Base-by-base conservation (phyloP, 2,888 invertebrate species). In the Drosophila melanocephala region DNA sequence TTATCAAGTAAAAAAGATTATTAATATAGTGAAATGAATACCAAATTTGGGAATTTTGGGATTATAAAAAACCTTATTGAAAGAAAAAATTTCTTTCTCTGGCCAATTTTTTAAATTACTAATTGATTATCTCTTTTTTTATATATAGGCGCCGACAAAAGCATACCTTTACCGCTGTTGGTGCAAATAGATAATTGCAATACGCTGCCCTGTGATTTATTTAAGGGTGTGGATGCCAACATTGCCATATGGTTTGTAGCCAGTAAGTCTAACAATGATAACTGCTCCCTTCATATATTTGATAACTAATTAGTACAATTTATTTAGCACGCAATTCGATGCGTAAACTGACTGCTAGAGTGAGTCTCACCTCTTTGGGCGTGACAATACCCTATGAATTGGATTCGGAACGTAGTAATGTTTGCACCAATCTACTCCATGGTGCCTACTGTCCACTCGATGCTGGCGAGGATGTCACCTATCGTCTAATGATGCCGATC, bases 371-470 rank as follows among this genome's bases (percentile, higher is more conserved):
- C 51, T 83, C 92, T 0, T 60, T 92, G 64, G 91, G 92, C 14
- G 63, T 80, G 19, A 72, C 79, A 5, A 75, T 92, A 53, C 89
- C 91, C 37, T 81, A 67, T 58, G 87, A 81, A 22, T 56, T 92
- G 77, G 80, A 73, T 0, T 70, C 84, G 0, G 73, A 85, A 30
- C 79, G 88, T 2, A 86, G 77, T 35, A 74, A 93, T 81, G 92
- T 92, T 5, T 94, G 94, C 74, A 50, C 75, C 3, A 90, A 92
- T 77, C 80, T 93, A 0, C 26, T 93, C 57, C 86, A 90, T 55
- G 92, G 86, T 9, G 93, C 92, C 62, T 89, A 91, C 37, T 94
- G 94, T 70, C 94, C 94, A 1, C 67, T 94, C 33, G 88, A 92
- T 59, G 81, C 77, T 9, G 89, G 83, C 4, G 93, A 94, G 69